Base-by-base conservation (phyloP, 2,797 vertebrate species). In the Dallia pectoralis region DNA sequence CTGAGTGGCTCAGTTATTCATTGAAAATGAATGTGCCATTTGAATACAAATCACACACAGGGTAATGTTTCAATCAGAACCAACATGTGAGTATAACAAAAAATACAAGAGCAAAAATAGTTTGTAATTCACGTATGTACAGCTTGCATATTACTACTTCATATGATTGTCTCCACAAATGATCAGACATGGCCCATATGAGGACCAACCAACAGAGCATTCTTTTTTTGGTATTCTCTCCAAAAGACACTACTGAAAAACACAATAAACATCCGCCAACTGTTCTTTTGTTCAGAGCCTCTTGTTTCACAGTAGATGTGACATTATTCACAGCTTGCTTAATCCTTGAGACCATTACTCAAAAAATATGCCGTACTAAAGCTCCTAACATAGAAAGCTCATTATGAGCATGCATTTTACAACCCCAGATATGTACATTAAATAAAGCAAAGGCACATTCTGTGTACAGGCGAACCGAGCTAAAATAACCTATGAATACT, bases 371-470 rank as follows among this genome's bases (percentile, higher is more conserved):
- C 74, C 19, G 69, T 78, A 79, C 70, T 61, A 79, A 44, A 71
- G 67, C 71, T 56, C 30, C 56, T 64, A 81, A 83, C 75, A 47
- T 72, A 47, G 71, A 75, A 67, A 64, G 76, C 79, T 81, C 67
- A 74, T 86, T 81, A 76, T 75, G 63, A 70, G 75, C 82, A 73
- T 62, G 62, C 68, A 67, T 70, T 85, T 86, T 85, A 85, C 74
- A 76, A 69, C 71, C 80, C 36, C 49, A 70, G 69, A 69, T 83
- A 84, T 87, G 79, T 85, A 86, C 83, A 86, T 87, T 88, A 90
- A 90, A 91, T 90, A 89, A 78, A 89, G 87, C 84, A 92, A n/a
- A 93, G 91, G 90, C 90, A 92, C 90, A 89, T 81, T 89, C 67
- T 72, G 74, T 56, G 87, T 87, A 83, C 81, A 85, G 84, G 87